phyloP scores from a whole-genome alignment of 2,113 vertebrate species.

The Anoplopoma fimbria region DNA sequence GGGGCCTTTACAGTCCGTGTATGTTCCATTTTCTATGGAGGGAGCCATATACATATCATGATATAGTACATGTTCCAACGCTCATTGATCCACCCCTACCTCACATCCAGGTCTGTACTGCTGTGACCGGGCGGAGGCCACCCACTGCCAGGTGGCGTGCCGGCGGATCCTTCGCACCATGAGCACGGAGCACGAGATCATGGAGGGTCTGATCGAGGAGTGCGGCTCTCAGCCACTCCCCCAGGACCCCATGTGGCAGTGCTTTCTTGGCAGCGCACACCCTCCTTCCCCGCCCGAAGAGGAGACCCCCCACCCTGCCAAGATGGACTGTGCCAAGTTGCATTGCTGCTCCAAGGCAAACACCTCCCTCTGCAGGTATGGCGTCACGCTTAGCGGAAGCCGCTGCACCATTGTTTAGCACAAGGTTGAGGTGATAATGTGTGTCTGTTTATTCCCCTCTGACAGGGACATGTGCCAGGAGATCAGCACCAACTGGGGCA shows the following conservation, averaged over 20 bases:
- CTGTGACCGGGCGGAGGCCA: constrained; percentile 94
- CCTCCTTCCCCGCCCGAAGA: constrained; percentile 89
- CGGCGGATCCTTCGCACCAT: constrained; percentile 94
- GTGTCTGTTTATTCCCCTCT: background rate
- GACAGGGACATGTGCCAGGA: constrained; percentile 94
- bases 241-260: constrained; percentile 98
- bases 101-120: constrained; percentile 91
- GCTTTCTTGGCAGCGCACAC: constrained; percentile 93
- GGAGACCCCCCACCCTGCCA: constrained; percentile 91
- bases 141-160: constrained; percentile 93
- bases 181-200: constrained; percentile 98
- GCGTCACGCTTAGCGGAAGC: background rate
- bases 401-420: fast-evolving
- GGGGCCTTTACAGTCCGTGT: too few relatives aligned
- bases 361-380: constrained; percentile 93
- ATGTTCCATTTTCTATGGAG: background rate
- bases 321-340: constrained; percentile 96
- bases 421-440: background rate
- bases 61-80: background rate
- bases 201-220: constrained; percentile 94
- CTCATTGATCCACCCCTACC: background rate
- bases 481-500: constrained; percentile 97
- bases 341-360: constrained; percentile 99
- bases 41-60: background rate
- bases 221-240: constrained; percentile 95